These are phyloP conservation scores for Myiotriccus ornatus DNA, from an alignment of 2,797 vertebrate genomes.

Conservation along the genomic window DNA sequence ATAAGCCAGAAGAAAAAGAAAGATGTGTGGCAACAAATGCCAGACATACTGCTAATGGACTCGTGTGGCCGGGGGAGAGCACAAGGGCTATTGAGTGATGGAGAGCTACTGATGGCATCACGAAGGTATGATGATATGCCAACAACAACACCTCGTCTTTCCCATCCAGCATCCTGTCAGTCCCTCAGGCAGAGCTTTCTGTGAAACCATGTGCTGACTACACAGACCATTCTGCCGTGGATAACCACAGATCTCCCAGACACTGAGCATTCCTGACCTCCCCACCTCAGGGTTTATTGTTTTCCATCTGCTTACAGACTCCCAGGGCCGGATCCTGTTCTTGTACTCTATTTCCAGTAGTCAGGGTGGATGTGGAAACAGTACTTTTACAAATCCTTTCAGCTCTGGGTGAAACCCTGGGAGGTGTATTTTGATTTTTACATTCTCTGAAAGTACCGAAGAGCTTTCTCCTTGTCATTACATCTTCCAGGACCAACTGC, in stretches of 20 bases:
- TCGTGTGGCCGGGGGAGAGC: rapidly evolving
- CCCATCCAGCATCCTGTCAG: background rate
- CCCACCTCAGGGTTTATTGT: background rate
- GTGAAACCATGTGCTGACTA: background rate
- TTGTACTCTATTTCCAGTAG: background rate
- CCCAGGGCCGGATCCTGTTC: background rate
- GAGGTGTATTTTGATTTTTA: background rate
- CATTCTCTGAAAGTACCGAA: background rate
- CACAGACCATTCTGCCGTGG: background rate
- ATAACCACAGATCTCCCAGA: background rate
- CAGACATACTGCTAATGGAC: slow-evolving; percentile 9
- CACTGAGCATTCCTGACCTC: rapidly evolving
- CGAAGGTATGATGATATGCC: rapidly evolving
- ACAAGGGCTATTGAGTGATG: background rate
- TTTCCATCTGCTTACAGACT: background rate
- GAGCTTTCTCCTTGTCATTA: background rate
- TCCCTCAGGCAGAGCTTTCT: background rate
- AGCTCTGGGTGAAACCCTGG: background rate
- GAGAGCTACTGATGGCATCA: background rate
- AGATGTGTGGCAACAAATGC: background rate
- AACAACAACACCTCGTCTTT: background rate
- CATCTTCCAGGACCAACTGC: background rate
- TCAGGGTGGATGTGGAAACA: background rate
- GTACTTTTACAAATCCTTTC: background rate
- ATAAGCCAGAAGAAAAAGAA: background rate